Conservation (phyloP, 2,113 vertebrate species). For the Turdus rufiventris region DNA sequence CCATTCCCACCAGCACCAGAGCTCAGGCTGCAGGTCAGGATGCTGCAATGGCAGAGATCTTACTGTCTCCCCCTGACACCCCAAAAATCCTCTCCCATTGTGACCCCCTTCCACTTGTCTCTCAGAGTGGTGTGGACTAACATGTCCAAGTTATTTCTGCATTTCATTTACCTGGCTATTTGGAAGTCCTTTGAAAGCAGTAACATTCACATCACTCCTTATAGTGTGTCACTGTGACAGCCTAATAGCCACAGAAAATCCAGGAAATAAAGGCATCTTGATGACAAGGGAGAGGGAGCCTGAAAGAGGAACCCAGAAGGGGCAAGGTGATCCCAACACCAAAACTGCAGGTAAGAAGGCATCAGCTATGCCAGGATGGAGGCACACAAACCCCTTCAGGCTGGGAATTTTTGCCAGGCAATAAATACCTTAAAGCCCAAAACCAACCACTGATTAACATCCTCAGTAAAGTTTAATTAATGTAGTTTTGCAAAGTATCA, state of each 20-base stretch:
- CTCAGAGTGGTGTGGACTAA: accelerated
- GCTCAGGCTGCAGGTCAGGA: not conserved
- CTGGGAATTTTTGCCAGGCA: not conserved
- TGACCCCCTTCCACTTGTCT: no score
- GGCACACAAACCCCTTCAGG: not conserved
- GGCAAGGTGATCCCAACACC: not conserved
- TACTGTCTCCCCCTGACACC: accelerated
- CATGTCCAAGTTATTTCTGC: not conserved
- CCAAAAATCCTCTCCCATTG: not conserved
- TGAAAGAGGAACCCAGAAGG: not conserved
- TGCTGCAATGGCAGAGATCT: not conserved
- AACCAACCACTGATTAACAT: not conserved
- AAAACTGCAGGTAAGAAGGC: not conserved
- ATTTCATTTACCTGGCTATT: not conserved
- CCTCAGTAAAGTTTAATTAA: not conserved
- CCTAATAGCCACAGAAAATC: not conserved
- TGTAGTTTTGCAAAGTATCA: not conserved
- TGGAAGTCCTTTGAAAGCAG: not conserved
- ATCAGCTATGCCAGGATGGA: not conserved
- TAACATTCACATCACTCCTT: not conserved
- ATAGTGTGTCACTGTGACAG: not conserved
- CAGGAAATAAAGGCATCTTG: not conserved
- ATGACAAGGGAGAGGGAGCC: not conserved
- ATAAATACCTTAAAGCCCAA: not conserved
- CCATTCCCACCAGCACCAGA: no score